phyloP scores from a whole-genome alignment of 1,140 invertebrate species.

The Atopsyche davidsoni region DNA sequence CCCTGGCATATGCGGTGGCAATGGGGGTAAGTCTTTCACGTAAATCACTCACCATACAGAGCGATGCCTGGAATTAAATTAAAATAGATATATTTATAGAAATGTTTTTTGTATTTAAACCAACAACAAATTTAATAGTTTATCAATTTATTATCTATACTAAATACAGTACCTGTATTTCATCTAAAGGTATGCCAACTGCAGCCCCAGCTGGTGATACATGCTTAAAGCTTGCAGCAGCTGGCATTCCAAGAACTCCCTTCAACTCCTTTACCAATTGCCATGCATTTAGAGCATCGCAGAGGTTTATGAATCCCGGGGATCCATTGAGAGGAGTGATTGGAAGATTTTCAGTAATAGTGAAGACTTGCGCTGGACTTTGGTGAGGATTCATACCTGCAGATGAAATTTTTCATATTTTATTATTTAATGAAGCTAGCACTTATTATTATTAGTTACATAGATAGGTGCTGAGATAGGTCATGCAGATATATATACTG shows the following conservation, averaged over 20 bases:
- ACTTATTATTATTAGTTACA: not conserved
- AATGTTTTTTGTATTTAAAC: constrained; percentile 1
- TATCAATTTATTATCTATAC: not conserved
- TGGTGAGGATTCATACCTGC: constrained; percentile 95
- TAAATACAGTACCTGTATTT: constrained; percentile 49
- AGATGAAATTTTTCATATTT: constrained; percentile 1
- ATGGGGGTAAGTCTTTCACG: constrained; percentile 69
- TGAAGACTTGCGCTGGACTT: constrained; percentile 91
- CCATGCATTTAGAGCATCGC: constrained; percentile 96
- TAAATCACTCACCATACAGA: constrained; percentile 93
- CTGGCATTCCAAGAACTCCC: constrained; percentile 70
- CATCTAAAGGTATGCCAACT: constrained; percentile 71
- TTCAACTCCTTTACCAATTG: constrained; percentile 90
- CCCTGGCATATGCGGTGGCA: constrained; percentile 92
- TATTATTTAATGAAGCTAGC: not conserved
- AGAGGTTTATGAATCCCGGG: constrained; percentile 96
- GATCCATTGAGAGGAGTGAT: constrained; percentile 89
- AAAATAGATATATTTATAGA: constrained; percentile 14
- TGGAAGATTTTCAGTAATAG: constrained; percentile 73
- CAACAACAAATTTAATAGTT: not conserved
- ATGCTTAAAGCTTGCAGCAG: constrained; percentile 97
- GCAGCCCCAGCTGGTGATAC: constrained; percentile 95
- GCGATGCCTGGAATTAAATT: constrained; percentile 58
- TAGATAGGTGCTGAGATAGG: too few species aligned
- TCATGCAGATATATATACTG: not conserved